Evolutionary conservation across 2,888 invertebrate genomes (phyloP).

Genomic region (Netelia fuscicornis): DNA sequence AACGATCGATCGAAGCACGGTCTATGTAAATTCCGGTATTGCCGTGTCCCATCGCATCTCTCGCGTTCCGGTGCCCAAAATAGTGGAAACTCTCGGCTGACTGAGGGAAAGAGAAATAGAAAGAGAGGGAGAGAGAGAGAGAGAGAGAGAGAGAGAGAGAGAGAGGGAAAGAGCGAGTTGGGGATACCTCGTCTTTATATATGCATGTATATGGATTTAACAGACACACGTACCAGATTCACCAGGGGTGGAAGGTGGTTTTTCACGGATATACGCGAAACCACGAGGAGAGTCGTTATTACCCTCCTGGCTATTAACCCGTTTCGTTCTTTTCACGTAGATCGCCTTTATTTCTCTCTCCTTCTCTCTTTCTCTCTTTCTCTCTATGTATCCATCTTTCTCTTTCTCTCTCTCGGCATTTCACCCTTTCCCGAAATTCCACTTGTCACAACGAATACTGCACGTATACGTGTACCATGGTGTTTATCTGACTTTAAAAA

Average conservation of each 20-base stretch:
- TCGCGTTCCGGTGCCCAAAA: constrained; percentile 29
- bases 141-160: constrained; percentile 10
- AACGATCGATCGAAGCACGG: constrained; percentile 48
- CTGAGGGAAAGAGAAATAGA: constrained; percentile 11
- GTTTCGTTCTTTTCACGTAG: constrained; percentile 24
- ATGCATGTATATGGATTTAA: background rate
- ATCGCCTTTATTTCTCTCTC: constrained; percentile 43
- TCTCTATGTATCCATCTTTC: background rate
- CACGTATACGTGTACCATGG: background rate
- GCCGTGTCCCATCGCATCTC: constrained; percentile 34
- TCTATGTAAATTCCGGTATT: constrained; percentile 58
- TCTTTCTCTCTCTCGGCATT: background rate
- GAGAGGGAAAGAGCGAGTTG: background rate
- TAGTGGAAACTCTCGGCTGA: constrained; percentile 41
- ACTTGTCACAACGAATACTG: background rate
- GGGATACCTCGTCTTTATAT: background rate
- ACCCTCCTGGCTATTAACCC: constrained; percentile 49
- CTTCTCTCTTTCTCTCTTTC: background rate
- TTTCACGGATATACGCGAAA: constrained; percentile 10
- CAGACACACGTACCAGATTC: constrained; percentile 3
- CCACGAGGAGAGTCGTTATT: constrained; percentile 42
- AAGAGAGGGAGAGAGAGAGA: background rate
- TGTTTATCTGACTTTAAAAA: background rate
- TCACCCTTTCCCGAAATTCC: background rate
- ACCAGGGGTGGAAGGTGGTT: background rate